A percentile compares a stretch with the other conserved stretches of the same genome.
Evolutionary conservation across 2,113 vertebrate genomes (phyloP).

Genomic region (Macquaria australasica): DNA sequence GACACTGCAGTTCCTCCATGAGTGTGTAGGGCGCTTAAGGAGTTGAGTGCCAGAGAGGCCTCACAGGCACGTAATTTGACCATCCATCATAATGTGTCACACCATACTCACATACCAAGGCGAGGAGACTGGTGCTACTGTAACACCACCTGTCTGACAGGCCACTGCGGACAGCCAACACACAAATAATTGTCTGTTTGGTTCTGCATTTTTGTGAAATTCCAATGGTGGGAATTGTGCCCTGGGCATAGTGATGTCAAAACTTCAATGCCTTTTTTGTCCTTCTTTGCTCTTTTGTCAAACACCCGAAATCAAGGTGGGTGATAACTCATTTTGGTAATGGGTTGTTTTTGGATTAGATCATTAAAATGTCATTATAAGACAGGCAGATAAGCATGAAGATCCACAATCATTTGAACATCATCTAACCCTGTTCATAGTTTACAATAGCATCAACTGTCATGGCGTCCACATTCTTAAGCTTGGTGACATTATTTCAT

Average conservation of each 20-base stretch:
- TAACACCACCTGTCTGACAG: slow-evolving; percentile 67
- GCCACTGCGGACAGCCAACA: slow-evolving; percentile 19
- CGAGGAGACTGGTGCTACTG: slow-evolving; percentile 50
- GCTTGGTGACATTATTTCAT: slow-evolving; percentile 52
- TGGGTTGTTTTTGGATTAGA: slow-evolving; percentile 42
- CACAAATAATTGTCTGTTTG: slow-evolving; percentile 58
- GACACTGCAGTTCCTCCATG: background rate
- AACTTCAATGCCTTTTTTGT: background rate
- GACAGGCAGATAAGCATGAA: slow-evolving; percentile 12
- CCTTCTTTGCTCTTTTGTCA: slow-evolving; percentile 11
- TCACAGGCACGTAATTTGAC: slow-evolving; percentile 41
- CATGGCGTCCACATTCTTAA: slow-evolving; percentile 51
- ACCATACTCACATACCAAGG: slow-evolving; percentile 39
- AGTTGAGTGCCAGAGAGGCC: slow-evolving; percentile 40
- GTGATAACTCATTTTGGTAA: slow-evolving; percentile 52
- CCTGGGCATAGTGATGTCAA: background rate
- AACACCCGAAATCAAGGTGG: slow-evolving; percentile 12
- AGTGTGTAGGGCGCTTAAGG: slow-evolving; percentile 4
- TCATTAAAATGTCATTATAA: background rate
- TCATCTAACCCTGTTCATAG: slow-evolving; percentile 29
- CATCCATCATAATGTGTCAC: slow-evolving; percentile 54
- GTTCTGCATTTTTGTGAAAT: slow-evolving; percentile 72
- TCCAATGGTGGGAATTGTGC: slow-evolving; percentile 36
- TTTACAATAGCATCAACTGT: slow-evolving; percentile 36
- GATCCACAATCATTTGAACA: slow-evolving; percentile 46